A percentile compares a stretch with the other conserved stretches of the same genome.
Conservation (phyloP, 1,140 invertebrate genomes). For the Pseudomyrmex gracilis region DNA sequence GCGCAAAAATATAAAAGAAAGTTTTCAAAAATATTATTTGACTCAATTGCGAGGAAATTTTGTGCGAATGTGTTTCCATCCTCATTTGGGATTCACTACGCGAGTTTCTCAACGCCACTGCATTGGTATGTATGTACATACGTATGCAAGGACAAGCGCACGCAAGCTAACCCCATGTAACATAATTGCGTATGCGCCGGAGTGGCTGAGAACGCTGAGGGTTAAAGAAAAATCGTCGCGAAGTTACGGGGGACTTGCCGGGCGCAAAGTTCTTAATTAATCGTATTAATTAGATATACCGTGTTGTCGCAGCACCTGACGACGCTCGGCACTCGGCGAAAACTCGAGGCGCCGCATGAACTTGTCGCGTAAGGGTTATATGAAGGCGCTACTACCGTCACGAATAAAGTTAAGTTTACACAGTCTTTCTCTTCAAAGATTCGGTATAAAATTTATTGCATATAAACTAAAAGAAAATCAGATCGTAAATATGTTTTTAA, state of each 20-base stretch:
- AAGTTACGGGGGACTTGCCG: slow-evolving; percentile 56
- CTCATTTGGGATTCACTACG: slow-evolving; percentile 36
- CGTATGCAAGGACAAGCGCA: slow-evolving; percentile 31
- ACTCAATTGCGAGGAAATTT: slow-evolving; percentile 28
- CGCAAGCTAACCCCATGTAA: slow-evolving; percentile 47
- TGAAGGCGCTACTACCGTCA: neutral
- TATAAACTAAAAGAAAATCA: neutral
- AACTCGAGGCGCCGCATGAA: slow-evolving; percentile 52
- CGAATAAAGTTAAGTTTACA: neutral
- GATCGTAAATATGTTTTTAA: neutral
- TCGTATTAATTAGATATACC: slow-evolving; percentile 78
- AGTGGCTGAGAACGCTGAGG: slow-evolving; percentile 16
- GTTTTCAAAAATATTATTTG: slow-evolving; percentile 27
- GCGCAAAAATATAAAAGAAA: neutral
- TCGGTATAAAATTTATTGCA: neutral
- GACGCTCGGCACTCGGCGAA: slow-evolving; percentile 49
- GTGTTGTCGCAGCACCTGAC: slow-evolving; percentile 67
- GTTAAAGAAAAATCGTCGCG: slow-evolving; percentile 66
- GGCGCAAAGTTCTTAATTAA: slow-evolving; percentile 77
- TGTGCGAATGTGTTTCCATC: neutral
- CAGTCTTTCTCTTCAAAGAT: neutral
- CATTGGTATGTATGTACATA: slow-evolving; percentile 4
- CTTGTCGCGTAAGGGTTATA: slow-evolving; percentile 40
- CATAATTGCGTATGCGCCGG: slow-evolving; percentile 47
- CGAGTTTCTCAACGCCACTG: neutral